These are phyloP conservation scores for Petrocephalus sullivani DNA, from an alignment of 2,797 vertebrate genomes.

Conservation along the genomic window DNA sequence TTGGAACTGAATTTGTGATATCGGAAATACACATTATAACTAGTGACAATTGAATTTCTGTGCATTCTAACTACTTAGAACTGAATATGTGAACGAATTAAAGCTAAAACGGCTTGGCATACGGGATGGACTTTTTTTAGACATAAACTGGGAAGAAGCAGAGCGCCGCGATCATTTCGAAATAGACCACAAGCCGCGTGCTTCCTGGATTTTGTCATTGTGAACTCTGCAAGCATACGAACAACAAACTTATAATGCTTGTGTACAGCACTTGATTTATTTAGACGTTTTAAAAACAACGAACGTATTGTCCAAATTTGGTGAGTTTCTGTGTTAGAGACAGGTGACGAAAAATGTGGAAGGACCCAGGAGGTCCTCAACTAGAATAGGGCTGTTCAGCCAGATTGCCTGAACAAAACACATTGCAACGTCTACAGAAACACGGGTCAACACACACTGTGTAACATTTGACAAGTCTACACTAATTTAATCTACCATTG, in stretches of 20 bases:
- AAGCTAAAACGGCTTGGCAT: too few species aligned
- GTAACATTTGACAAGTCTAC: background rate
- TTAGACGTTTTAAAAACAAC: background rate
- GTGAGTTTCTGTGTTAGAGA: background rate
- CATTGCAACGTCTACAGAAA: background rate
- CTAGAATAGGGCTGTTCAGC: background rate
- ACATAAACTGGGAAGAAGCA: background rate
- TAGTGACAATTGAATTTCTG: too few species aligned
- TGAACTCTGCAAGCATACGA: background rate
- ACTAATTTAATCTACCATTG: background rate
- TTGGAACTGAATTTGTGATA: too few species aligned
- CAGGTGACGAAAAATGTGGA: background rate
- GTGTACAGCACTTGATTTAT: background rate
- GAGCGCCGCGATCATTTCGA: background rate
- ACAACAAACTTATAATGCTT: background rate
- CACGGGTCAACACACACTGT: background rate
- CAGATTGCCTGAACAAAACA: constrained; percentile 1
- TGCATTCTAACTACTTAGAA: too few species aligned
- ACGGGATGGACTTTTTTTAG: too few species aligned
- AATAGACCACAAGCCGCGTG: background rate
- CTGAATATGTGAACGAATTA: too few species aligned
- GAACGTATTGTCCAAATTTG: background rate
- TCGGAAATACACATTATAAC: too few species aligned
- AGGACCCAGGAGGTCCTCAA: background rate
- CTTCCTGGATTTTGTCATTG: background rate